Evolutionary conservation across 2,797 vertebrate species (phyloP).

Genomic region (Carcharodon carcharias): DNA sequence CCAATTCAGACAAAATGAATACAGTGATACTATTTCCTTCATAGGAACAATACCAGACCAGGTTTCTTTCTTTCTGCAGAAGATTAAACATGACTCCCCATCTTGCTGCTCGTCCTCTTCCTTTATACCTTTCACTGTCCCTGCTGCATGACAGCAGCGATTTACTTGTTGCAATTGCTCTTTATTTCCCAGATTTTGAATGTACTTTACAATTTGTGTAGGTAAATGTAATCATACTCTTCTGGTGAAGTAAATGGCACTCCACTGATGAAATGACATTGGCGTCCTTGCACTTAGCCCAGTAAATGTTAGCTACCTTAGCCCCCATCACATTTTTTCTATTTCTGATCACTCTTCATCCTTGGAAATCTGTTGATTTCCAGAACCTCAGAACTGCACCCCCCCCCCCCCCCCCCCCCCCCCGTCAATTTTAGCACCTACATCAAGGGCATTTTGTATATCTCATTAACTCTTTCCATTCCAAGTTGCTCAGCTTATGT

Average conservation of each 20-base stretch:
- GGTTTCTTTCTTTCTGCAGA: background rate
- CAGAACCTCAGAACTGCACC: no score
- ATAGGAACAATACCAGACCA: background rate
- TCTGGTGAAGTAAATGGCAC: background rate
- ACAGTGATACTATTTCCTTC: background rate
- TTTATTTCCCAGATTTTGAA: background rate
- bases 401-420: no score
- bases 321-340: background rate
- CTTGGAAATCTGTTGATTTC: background rate
- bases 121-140: background rate
- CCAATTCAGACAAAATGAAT: background rate
- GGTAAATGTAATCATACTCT: background rate
- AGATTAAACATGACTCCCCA: background rate
- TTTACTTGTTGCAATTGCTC: background rate
- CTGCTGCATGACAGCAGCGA: background rate
- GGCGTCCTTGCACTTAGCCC: background rate
- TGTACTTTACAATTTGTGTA: background rate
- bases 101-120: background rate
- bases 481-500: no score
- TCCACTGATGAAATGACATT: background rate
- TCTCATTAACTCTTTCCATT: no score
- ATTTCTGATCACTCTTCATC: background rate
- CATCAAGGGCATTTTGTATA: no score
- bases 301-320: background rate
- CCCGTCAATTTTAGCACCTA: no score